Conservation (phyloP, 2,888 invertebrate genomes). For the Eucriotettix oculatus region DNA sequence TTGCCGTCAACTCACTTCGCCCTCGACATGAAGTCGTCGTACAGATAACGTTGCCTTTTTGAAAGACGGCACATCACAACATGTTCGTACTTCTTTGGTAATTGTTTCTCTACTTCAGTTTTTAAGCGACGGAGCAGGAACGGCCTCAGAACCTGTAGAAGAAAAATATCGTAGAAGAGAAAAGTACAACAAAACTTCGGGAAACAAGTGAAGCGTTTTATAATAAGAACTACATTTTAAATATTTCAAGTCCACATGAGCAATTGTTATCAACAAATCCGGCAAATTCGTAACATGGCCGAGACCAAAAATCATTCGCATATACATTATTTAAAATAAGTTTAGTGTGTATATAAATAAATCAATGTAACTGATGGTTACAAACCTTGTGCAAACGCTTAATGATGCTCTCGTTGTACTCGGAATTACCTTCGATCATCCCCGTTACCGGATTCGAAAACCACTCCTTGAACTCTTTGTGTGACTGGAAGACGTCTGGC, state of each 20-base stretch:
- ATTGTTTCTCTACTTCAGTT: conserved; percentile 90
- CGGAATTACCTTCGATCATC: conserved; percentile 85
- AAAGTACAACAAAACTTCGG: not conserved
- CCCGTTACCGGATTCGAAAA: conserved; percentile 94
- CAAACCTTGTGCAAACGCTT: conserved; percentile 68
- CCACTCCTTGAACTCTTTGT: conserved; percentile 95
- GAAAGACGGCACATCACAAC: conserved; percentile 85
- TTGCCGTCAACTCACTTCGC: conserved; percentile 50
- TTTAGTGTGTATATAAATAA: too few relatives aligned
- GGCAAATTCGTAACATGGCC: not conserved
- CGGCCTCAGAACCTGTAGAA: conserved; percentile 65
- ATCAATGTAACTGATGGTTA: too few relatives aligned
- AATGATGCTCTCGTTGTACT: conserved; percentile 80
- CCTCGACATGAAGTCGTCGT: conserved; percentile 98
- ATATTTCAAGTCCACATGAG: not conserved
- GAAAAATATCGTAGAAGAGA: conserved; percentile 11
- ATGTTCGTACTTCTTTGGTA: conserved; percentile 94
- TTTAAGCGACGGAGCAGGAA: conserved; percentile 85
- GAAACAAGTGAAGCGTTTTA: too few relatives aligned
- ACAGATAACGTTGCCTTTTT: conserved; percentile 88
- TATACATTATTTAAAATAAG: not conserved
- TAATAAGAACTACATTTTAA: not conserved
- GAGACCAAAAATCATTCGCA: not conserved
- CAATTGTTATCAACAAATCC: not conserved
- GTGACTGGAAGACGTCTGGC: conserved; percentile 93